These are phyloP conservation scores for Lasioglossum baleicum DNA, from an alignment of 1,140 invertebrate species.

Conservation along the genomic window DNA sequence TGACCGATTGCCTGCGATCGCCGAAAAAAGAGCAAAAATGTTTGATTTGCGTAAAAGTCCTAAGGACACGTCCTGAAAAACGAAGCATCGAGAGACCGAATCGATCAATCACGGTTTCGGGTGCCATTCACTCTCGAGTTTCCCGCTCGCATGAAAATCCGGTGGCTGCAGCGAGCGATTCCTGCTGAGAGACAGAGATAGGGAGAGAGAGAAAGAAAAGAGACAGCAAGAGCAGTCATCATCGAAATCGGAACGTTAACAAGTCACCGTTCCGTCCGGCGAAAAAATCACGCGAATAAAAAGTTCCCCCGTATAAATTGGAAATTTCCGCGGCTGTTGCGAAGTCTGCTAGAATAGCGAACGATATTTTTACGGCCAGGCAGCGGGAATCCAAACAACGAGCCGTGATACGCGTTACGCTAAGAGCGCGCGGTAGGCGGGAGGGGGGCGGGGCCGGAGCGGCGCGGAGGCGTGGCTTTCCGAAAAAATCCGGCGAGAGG, in stretches of 20 bases:
- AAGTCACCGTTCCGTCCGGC: neutral
- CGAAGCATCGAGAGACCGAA: too few species aligned
- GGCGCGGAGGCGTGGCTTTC: neutral
- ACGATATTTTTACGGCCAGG: neutral
- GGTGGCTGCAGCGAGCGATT: too few species aligned
- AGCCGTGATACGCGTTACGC: neutral
- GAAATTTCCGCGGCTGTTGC: neutral
- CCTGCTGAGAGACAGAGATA: neutral
- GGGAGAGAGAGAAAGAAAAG: neutral
- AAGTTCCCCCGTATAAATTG: neutral
- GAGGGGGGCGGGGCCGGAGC: too few species aligned
- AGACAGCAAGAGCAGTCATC: neutral
- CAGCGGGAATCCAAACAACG: neutral
- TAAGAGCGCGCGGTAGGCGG: too few species aligned
- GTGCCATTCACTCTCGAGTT: too few species aligned
- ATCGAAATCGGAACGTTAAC: neutral
- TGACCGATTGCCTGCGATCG: too few species aligned
- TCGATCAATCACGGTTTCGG: too few species aligned
- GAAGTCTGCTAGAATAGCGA: neutral
- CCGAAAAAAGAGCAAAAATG: too few species aligned
- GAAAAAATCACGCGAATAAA: neutral
- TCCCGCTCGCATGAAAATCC: too few species aligned
- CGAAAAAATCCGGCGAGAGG: slow-evolving; percentile 1
- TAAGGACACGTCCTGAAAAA: too few species aligned
- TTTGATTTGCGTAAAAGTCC: too few species aligned